Evolutionary conservation across 1,140 invertebrate species (phyloP).

Genomic region (Aphis craccivora): DNA sequence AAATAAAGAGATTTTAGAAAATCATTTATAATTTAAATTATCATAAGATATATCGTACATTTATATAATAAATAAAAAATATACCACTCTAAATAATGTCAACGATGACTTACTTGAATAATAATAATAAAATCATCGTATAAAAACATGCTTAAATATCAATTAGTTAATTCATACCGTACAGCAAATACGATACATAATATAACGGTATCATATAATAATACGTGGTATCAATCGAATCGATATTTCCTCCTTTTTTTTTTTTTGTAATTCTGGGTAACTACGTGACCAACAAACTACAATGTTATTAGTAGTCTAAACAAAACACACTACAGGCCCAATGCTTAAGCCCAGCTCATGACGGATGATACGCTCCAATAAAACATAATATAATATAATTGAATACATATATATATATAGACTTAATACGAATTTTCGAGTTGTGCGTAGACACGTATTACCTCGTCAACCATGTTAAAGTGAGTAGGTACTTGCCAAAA

Average conservation of each 20-base stretch:
- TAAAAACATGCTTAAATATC: not conserved
- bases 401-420: not conserved
- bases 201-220: not conserved
- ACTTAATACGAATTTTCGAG: not conserved
- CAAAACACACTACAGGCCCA: not conserved
- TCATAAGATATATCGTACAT: not conserved
- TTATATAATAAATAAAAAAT: not conserved
- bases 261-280: not conserved
- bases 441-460: not conserved
- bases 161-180: not conserved
- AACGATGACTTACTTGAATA: not conserved
- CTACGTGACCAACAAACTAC: not conserved
- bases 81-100: not conserved
- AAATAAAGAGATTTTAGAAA: not conserved
- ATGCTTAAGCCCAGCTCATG: not conserved
- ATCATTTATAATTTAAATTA: not conserved
- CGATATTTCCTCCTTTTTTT: not conserved
- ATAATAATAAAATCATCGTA: not conserved
- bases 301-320: not conserved
- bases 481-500: not conserved
- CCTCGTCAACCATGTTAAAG: not conserved
- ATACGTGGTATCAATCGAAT: not conserved
- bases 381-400: not conserved
- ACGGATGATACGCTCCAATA: not conserved
- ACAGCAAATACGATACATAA: not conserved